Percentiles rank a stretch among this genome's conserved stretches.
These are phyloP conservation scores for Drosophila cardini DNA, from an alignment of 1,140 invertebrate species.

Conservation along the genomic window DNA sequence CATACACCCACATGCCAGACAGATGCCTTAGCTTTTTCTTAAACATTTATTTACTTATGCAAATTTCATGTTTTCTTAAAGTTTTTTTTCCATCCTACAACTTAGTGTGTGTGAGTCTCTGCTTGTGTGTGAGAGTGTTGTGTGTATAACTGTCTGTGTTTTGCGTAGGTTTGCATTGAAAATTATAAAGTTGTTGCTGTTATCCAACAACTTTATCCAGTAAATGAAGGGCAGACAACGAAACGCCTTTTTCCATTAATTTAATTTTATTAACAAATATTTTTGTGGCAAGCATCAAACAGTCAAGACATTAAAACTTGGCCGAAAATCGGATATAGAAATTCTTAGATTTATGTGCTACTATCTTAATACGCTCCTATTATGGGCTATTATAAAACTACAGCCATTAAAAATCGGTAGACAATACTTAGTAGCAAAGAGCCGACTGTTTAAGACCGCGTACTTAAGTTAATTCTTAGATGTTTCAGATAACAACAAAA, in stretches of 20 bases:
- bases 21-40: slow-evolving; percentile 6
- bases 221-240: not conserved
- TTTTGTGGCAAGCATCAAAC: slow-evolving; percentile 7
- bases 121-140: not conserved
- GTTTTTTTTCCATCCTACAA: slow-evolving; percentile 45
- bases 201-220: slow-evolving; percentile 23
- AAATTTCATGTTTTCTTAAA: slow-evolving; percentile 69
- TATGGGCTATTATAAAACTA: slow-evolving; percentile 15
- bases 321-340: not conserved
- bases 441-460: too few species aligned
- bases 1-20: not conserved
- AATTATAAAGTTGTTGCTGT: slow-evolving; percentile 60
- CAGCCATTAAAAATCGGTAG: slow-evolving; percentile 4
- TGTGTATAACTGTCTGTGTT: too few species aligned
- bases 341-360: slow-evolving; percentile 17
- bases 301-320: not conserved
- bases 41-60: slow-evolving; percentile 60
- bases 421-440: too few species aligned
- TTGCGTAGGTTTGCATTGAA: slow-evolving; percentile 26
- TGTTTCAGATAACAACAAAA: too few species aligned
- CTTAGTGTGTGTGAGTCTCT: slow-evolving; percentile 1
- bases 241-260: slow-evolving; percentile 15
- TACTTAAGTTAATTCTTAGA: too few species aligned
- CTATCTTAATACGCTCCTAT: slow-evolving; percentile 17
- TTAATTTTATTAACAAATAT: slow-evolving; percentile 16